A percentile compares a stretch with the other conserved stretches of the same genome.
Conservation (phyloP, 1,140 invertebrate species). For the Ostrea denselamellosa region DNA sequence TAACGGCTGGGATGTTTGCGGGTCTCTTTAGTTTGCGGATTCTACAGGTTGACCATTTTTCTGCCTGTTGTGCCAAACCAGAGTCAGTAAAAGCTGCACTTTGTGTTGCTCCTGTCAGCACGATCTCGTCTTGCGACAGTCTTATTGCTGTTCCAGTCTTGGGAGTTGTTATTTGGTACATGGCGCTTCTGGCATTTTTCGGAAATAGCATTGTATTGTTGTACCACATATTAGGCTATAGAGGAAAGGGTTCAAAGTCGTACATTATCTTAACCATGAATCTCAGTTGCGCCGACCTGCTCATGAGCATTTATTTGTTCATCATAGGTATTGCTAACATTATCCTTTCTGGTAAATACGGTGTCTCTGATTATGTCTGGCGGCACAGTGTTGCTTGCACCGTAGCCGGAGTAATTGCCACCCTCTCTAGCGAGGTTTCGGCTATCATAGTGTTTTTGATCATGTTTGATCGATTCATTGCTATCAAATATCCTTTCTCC, state of each 20-base stretch:
- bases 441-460: constrained; percentile 77
- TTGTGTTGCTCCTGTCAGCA: constrained; percentile 80
- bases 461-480: constrained; percentile 66
- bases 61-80: constrained; percentile 81
- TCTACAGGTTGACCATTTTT: constrained; percentile 78
- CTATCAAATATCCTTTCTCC: constrained; percentile 68
- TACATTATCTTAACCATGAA: constrained; percentile 84
- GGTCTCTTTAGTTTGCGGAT: neutral
- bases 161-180: constrained; percentile 83
- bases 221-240: constrained; percentile 79
- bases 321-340: constrained; percentile 81
- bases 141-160: constrained; percentile 82
- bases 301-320: constrained; percentile 82
- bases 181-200: constrained; percentile 83
- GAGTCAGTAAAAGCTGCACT: constrained; percentile 62
- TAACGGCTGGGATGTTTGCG: neutral
- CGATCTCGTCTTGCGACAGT: constrained; percentile 83
- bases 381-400: constrained; percentile 81
- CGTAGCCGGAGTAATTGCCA: constrained; percentile 84
- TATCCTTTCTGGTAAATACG: constrained; percentile 81
- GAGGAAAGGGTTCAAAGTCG: constrained; percentile 74
- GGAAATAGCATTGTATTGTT: constrained; percentile 84
- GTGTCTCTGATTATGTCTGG: constrained; percentile 80
- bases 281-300: constrained; percentile 82
- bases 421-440: constrained; percentile 84